Evolutionary conservation across 2,797 vertebrate species (phyloP).

Genomic region (Sebastes umbrosus): DNA sequence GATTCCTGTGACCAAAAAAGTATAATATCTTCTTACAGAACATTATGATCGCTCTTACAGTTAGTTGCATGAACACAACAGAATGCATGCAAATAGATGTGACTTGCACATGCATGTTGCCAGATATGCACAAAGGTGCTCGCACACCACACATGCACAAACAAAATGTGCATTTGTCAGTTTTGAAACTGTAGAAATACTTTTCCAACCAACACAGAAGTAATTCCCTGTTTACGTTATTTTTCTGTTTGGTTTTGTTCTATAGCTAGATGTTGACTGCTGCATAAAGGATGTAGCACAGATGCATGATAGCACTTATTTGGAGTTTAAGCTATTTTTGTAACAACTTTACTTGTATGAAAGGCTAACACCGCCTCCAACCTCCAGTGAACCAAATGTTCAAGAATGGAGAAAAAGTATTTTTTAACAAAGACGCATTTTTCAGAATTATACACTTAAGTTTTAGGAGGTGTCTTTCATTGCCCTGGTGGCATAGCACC

Average conservation of each 20-base stretch:
- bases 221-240: neutral
- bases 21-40: neutral
- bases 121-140: neutral
- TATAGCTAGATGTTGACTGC: neutral
- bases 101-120: neutral
- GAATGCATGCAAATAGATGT: neutral
- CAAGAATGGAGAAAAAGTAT: neutral
- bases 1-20: neutral
- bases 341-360: neutral
- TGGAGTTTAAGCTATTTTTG: neutral
- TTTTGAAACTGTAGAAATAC: neutral
- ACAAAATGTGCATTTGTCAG: neutral
- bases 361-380: neutral
- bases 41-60: neutral
- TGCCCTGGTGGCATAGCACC: neutral
- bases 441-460: neutral
- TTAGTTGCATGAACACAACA: neutral
- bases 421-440: neutral
- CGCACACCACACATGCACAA: neutral
- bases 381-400: neutral
- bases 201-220: neutral
- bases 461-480: neutral
- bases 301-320: neutral
- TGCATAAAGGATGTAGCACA: neutral
- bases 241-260: neutral